phyloP scores from a whole-genome alignment of 2,888 invertebrate species.

The Drosophila rubida region DNA sequence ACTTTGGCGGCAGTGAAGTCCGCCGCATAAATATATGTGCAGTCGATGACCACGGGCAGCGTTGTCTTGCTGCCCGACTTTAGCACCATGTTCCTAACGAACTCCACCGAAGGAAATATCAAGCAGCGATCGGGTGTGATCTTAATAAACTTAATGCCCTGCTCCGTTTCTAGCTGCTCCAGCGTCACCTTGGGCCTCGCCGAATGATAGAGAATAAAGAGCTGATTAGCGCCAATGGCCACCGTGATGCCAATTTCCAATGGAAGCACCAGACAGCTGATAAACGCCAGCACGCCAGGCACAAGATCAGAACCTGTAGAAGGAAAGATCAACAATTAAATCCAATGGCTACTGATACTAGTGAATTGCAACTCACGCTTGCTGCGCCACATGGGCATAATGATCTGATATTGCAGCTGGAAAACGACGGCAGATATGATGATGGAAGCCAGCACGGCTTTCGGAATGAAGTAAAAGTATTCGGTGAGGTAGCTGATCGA shows the following conservation, averaged over 20 bases:
- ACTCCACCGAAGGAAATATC: slow-evolving; percentile 96
- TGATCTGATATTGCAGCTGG: slow-evolving; percentile 94
- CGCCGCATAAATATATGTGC: slow-evolving; percentile 94
- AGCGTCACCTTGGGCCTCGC: slow-evolving; percentile 94
- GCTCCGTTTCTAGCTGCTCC: slow-evolving; percentile 89
- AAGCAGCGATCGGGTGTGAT: slow-evolving; percentile 94
- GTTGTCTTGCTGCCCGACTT: slow-evolving; percentile 89
- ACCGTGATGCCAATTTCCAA: slow-evolving; percentile 94
- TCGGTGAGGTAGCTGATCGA: slow-evolving; percentile 94
- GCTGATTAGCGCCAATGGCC: slow-evolving; percentile 92
- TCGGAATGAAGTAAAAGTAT: slow-evolving; percentile 93
- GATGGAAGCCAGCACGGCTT: slow-evolving; percentile 93
- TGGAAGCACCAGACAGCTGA: slow-evolving; percentile 92
- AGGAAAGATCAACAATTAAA: background rate
- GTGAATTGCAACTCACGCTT: slow-evolving; percentile 88
- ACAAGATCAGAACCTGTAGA: slow-evolving; percentile 92
- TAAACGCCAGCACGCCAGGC: slow-evolving; percentile 93
- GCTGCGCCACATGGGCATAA: slow-evolving; percentile 94
- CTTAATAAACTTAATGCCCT: slow-evolving; percentile 91
- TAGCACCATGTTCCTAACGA: slow-evolving; percentile 92
- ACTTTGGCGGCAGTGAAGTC: slow-evolving; percentile 95
- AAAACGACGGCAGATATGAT: slow-evolving; percentile 96
- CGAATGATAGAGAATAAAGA: slow-evolving; percentile 94
- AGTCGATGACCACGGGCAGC: slow-evolving; percentile 93
- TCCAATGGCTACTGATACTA: background rate